Base-by-base conservation (phyloP, 1,140 invertebrate genomes). In the Gonatopus flavifemur region DNA sequence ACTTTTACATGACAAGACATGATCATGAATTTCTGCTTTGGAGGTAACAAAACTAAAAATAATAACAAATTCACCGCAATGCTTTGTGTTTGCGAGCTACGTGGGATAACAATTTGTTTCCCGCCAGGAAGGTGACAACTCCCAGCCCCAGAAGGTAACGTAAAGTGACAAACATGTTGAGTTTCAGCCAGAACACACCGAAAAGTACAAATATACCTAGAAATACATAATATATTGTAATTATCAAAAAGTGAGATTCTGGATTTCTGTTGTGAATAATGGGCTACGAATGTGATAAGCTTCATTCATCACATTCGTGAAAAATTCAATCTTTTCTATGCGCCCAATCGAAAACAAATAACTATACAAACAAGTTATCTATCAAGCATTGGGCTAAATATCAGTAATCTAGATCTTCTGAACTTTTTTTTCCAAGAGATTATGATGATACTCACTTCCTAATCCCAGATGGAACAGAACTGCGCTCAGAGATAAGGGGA, bases 161-260 rank as follows among this genome's bases (percentile, higher is more conserved):
- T 62, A 97, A 79, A n/a, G 96, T 96, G 40, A 88, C 84, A 78
- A 98, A 98, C 96, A 98, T 98, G 64, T 95, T 88, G 48, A 98
- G 78, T 67, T 89, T 82, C 38, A 95, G 71, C 93, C 94, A 98
- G 75, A 98, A 96, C 55, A 90, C 77, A 37, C 84, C 87, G 75
- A 96, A 98, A 21, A 98, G 81, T 4, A 78, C 82, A 66, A 98
- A 89, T 36, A 96, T 94, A 41, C 83, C 89, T 87, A 80, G 59
- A 79, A 83, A 60, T 43, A 59, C 55, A 64, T 48, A 52, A 40
- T 32, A 46, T 41, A 37, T 28, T 33, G 15, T 20, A 35, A 12
- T 43, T 21, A 10, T 21, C 13, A 33, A 54, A 46, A 33, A n/a
- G n/a, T n/a, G n/a, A n/a, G n/a, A n/a, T n/a, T n/a, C n/a, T n/a